Percentiles rank a stretch among this genome's conserved stretches.
These are phyloP conservation scores for Notarius lentiginosus DNA, from an alignment of 2,113 vertebrate species.

Conservation along the genomic window DNA sequence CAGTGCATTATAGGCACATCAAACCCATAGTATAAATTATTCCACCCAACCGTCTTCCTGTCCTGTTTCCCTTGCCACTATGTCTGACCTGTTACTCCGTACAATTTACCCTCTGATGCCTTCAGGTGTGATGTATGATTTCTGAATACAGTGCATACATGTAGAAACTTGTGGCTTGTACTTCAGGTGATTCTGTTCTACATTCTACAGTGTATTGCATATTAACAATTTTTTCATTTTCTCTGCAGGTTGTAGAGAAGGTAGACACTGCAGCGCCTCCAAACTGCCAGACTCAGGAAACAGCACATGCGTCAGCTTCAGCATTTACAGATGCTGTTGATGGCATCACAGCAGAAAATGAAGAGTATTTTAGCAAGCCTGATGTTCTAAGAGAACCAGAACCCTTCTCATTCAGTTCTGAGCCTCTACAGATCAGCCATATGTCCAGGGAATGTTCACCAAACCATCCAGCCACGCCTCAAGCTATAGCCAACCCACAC, in stretches of 20 bases:
- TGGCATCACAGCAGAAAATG: not conserved
- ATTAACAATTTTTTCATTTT: not conserved
- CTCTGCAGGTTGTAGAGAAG: slow-evolving; percentile 16
- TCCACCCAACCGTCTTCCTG: not conserved
- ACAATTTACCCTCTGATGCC: not conserved
- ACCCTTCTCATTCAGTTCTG: not conserved
- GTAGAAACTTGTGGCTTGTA: not conserved
- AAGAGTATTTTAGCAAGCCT: slow-evolving; percentile 64
- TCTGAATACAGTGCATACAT: not conserved
- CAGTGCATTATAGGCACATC: not conserved
- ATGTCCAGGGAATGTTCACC: not conserved
- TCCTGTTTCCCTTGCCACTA: not conserved
- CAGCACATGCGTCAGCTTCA: slow-evolving; percentile 21
- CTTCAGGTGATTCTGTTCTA: not conserved
- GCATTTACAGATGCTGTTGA: not conserved
- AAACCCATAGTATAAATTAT: not conserved
- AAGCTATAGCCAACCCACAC: not conserved
- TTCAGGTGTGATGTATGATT: not conserved
- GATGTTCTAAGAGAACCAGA: slow-evolving; percentile 43
- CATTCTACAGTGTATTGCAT: not conserved
- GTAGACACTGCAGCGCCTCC: not conserved
- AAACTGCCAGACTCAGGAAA: not conserved
- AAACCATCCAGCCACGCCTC: not conserved
- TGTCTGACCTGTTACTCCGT: not conserved
- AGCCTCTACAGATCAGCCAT: slow-evolving; percentile 14